A percentile compares a stretch with the other conserved stretches of the same genome.
Conservation (phyloP, 2,888 invertebrate species). For the Pycnomerus fuliginosus region DNA sequence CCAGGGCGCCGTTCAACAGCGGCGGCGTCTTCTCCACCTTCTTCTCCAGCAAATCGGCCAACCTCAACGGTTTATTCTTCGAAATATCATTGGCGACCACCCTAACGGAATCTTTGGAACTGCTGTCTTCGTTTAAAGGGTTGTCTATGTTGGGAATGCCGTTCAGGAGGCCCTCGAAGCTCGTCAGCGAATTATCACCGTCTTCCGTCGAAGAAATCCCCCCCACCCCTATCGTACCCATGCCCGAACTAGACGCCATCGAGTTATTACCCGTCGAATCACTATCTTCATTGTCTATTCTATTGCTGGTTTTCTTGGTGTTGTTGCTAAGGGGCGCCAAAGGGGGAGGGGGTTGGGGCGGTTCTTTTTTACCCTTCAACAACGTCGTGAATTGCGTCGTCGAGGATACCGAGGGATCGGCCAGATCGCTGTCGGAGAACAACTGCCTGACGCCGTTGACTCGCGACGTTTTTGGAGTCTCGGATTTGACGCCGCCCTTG, state of each 20-base stretch:
- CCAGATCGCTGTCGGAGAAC: slow-evolving; percentile 46
- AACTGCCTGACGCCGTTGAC: slow-evolving; percentile 52
- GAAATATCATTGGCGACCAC: slow-evolving; percentile 36
- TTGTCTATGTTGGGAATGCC: slow-evolving; percentile 59
- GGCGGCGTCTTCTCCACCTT: slow-evolving; percentile 63
- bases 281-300: slow-evolving; percentile 52
- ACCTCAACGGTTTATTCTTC: slow-evolving; percentile 68
- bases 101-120: slow-evolving; percentile 53
- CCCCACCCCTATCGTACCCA: slow-evolving; percentile 54
- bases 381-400: slow-evolving; percentile 41
- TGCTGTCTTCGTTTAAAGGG: slow-evolving; percentile 56
- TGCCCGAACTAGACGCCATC: slow-evolving; percentile 59
- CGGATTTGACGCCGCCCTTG: slow-evolving; percentile 33
- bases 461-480: slow-evolving; percentile 43
- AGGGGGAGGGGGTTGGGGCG: slow-evolving; percentile 55
- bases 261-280: slow-evolving; percentile 58
- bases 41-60: slow-evolving; percentile 80
- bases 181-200: slow-evolving; percentile 61
- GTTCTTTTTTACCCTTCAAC: slow-evolving; percentile 50
- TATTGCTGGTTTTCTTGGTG: slow-evolving; percentile 29
- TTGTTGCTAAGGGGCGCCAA: slow-evolving; percentile 51
- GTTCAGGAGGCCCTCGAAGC: slow-evolving; percentile 65
- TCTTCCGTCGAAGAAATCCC: slow-evolving; percentile 55
- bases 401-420: slow-evolving; percentile 49
- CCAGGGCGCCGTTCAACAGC: slow-evolving; percentile 60